phyloP scores from a whole-genome alignment of 1,140 invertebrate species.

The Drosophila eugracilis region DNA sequence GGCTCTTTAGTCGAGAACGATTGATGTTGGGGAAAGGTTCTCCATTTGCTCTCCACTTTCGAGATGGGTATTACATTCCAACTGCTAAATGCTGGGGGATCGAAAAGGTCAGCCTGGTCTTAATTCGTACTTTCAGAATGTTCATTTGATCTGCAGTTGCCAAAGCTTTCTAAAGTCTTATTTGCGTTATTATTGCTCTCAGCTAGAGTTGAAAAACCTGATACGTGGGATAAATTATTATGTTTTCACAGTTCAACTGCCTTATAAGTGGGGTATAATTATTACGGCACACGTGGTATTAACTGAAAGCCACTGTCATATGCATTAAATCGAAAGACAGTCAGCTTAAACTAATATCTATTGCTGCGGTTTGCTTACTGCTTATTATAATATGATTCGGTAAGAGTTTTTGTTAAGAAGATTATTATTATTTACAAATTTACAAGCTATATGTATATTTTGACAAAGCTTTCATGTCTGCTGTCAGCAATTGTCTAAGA shows the following conservation, averaged over 20 bases:
- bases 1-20: background rate
- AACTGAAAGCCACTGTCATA: background rate
- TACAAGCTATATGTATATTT: background rate
- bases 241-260: constrained; percentile 18
- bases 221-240: constrained; percentile 12
- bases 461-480: too few species aligned
- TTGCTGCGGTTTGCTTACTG: too few species aligned
- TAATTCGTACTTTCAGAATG: background rate
- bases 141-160: background rate
- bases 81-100: background rate
- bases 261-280: constrained; percentile 23
- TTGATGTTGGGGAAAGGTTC: background rate
- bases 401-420: too few species aligned
- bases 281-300: constrained; percentile 12
- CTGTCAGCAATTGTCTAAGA: background rate
- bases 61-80: background rate
- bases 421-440: too few species aligned
- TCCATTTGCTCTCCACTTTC: background rate
- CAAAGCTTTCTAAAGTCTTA: background rate
- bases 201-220: constrained; percentile 21
- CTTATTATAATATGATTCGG: too few species aligned
- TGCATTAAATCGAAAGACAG: background rate
- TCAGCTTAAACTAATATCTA: background rate
- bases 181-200: background rate
- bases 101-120: constrained; percentile 7